Percentiles rank a stretch among this genome's conserved stretches.
These are phyloP conservation scores for Myathropa florea DNA, from an alignment of 2,888 invertebrate species.

Conservation along the genomic window DNA sequence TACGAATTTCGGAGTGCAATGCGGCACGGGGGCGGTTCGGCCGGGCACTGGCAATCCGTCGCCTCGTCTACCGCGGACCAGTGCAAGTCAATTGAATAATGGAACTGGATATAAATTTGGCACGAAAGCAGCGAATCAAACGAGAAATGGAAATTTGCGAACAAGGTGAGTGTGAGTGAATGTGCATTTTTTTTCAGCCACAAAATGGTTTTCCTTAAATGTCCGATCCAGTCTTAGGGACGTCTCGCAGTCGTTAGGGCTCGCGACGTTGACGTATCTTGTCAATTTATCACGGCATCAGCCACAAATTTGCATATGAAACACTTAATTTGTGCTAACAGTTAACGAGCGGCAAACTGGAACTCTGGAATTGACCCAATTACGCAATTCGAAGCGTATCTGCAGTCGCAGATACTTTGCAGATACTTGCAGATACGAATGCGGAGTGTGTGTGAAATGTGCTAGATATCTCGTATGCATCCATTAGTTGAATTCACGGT, in stretches of 20 bases:
- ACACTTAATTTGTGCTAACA: constrained; percentile 8
- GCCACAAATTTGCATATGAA: constrained; percentile 22
- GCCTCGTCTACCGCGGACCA: constrained; percentile 83
- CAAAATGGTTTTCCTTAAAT: constrained; percentile 72
- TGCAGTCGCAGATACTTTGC: constrained; percentile 10
- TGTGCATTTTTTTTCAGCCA: too few relatives aligned
- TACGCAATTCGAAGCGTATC: constrained; percentile 8
- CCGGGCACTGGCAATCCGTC: constrained; percentile 79
- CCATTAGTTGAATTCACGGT: constrained; percentile 54
- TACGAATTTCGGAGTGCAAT: constrained; percentile 69
- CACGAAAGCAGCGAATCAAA: constrained; percentile 78
- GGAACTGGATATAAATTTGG: constrained; percentile 78
- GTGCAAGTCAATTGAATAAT: constrained; percentile 82
- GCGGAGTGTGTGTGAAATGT: constrained; percentile 46
- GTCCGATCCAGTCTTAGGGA: background rate
- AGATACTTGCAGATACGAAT: background rate
- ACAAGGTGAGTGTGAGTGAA: constrained; percentile 77
- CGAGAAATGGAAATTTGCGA: constrained; percentile 80
- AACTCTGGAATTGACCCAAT: constrained; percentile 31
- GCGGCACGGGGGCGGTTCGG: constrained; percentile 75
- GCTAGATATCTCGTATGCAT: constrained; percentile 32
- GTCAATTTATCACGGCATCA: background rate
- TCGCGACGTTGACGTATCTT: background rate
- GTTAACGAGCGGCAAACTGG: constrained; percentile 9
- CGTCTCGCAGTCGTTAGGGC: too few relatives aligned